Percentiles rank a stretch among this genome's conserved stretches.
These are phyloP conservation scores for Sisyra terminalis DNA, from an alignment of 2,888 invertebrate genomes.

Conservation along the genomic window DNA sequence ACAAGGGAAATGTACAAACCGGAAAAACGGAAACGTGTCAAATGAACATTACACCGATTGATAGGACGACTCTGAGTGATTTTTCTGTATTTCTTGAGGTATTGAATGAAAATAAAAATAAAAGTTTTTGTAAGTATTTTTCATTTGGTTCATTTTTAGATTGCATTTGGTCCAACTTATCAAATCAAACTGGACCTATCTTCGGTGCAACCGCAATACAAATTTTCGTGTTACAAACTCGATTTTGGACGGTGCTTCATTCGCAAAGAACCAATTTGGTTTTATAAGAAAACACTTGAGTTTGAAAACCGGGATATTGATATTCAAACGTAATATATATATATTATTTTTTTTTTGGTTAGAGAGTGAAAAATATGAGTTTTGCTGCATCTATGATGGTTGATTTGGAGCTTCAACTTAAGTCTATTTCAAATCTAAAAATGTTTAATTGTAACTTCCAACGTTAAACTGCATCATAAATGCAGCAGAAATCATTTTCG, in stretches of 20 bases:
- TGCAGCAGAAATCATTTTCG: too few relatives aligned
- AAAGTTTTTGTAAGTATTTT: not conserved
- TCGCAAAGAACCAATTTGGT: conserved; percentile 30
- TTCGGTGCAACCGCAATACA: conserved; percentile 36
- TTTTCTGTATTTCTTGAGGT: conserved; percentile 10
- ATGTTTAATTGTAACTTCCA: too few relatives aligned
- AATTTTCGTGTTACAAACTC: conserved; percentile 42
- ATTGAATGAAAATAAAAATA: not conserved
- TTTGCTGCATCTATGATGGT: too few relatives aligned
- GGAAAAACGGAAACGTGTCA: conserved; percentile 12
- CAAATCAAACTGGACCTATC: conserved; percentile 37
- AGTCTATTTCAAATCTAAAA: too few relatives aligned
- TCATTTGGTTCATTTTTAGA: conserved; percentile 25
- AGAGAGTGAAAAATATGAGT: too few relatives aligned
- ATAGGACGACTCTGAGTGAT: conserved; percentile 15
- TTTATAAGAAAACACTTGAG: conserved; percentile 26
- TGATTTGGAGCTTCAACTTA: too few relatives aligned
- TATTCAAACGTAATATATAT: conserved; percentile 22
- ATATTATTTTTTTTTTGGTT: too few relatives aligned
- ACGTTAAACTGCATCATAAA: too few relatives aligned
- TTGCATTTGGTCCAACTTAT: conserved; percentile 48
- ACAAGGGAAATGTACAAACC: conserved; percentile 13
- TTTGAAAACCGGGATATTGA: conserved; percentile 23
- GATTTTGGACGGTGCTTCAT: conserved; percentile 51
- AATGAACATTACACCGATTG: conserved; percentile 14